Evolutionary conservation across 2,113 vertebrate genomes (phyloP).

Genomic region (Ondatra zibethicus): DNA sequence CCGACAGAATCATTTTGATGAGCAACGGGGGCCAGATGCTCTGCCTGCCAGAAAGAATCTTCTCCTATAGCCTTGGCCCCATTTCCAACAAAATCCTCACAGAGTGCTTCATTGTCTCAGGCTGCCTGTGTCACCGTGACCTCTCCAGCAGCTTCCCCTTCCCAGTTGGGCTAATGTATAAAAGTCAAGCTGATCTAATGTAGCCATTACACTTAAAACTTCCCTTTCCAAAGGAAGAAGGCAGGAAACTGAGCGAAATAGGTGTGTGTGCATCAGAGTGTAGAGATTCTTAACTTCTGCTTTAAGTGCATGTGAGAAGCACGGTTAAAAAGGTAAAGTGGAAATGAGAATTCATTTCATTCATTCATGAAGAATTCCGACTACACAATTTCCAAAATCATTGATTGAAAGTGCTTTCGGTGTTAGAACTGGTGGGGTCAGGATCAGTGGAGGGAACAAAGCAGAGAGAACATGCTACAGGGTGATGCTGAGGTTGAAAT

Average conservation of each 20-base stretch:
- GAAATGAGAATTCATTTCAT: background rate
- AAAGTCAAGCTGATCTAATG: constrained; percentile 63
- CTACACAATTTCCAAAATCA: constrained; percentile 19
- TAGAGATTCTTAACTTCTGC: constrained; percentile 1
- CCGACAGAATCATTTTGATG: background rate
- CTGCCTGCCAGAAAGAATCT: background rate
- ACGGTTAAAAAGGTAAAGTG: background rate
- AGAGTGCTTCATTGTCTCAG: constrained; percentile 10
- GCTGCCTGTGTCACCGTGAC: constrained; percentile 41
- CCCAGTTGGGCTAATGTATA: background rate
- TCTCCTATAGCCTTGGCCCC: background rate
- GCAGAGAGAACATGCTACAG: background rate
- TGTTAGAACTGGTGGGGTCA: background rate
- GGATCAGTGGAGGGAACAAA: background rate
- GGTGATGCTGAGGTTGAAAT: background rate
- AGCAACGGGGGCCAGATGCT: background rate
- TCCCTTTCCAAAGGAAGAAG: background rate
- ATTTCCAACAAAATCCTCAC: constrained; percentile 57
- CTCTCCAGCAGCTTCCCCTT: constrained; percentile 35
- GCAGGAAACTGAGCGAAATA: background rate
- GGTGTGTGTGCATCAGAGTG: too few relatives aligned
- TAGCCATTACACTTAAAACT: constrained; percentile 53
- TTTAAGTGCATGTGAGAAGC: background rate
- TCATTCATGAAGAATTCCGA: background rate
- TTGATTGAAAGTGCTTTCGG: background rate